A percentile compares a stretch with the other conserved stretches of the same genome.
Conservation (phyloP, 1,140 invertebrate genomes). For the Hylaeus volcanicus region DNA sequence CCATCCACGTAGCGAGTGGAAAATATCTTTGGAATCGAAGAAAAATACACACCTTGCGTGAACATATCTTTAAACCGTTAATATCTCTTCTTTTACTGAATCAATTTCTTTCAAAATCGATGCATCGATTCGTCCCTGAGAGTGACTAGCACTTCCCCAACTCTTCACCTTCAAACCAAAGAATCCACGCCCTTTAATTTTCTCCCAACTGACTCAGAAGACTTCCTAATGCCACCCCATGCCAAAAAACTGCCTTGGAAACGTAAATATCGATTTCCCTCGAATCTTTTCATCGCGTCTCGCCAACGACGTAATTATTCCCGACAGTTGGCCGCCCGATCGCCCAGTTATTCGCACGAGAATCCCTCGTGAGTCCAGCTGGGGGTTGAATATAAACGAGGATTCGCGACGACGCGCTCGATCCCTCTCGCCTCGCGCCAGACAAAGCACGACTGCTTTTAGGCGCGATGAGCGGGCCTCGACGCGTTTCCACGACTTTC, state of each 20-base stretch:
- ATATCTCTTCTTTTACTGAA: too few species aligned
- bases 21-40: neutral
- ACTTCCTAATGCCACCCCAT: neutral
- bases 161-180: too few species aligned
- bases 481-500: neutral
- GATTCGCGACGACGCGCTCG: neutral
- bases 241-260: too few species aligned
- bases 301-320: neutral
- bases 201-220: neutral
- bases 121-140: too few species aligned
- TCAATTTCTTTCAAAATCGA: too few species aligned
- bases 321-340: neutral
- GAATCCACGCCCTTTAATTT: too few species aligned
- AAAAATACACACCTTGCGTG: too few species aligned
- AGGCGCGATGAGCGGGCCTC: neutral
- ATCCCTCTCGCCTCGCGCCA: neutral
- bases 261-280: neutral
- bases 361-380: neutral
- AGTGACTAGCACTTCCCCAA: too few species aligned
- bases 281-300: neutral
- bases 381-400: slow-evolving; percentile 27
- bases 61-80: too few species aligned
- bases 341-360: neutral
- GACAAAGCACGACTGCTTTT: slow-evolving; percentile 20
- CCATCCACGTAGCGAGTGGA: neutral